Evolutionary conservation across 2,113 vertebrate genomes (phyloP), one percentile per base, ranked within the genome.

Genomic region (Malurus alboscapulatus): DNA sequence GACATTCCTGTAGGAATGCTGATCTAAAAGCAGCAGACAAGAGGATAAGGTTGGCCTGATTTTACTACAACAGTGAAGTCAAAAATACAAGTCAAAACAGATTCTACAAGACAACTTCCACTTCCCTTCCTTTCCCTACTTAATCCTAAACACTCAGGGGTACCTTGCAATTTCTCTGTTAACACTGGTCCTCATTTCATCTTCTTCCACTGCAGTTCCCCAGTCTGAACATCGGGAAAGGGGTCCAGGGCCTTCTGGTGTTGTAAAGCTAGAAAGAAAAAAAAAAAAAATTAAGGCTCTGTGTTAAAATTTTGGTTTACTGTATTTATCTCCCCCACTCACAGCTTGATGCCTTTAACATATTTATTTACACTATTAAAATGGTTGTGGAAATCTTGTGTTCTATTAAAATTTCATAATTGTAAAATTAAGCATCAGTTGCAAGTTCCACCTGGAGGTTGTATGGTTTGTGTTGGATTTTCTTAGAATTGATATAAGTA

Each of bases 131-230:
- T 57, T 73, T 58, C 24, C 17, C 19, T 4, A 16, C 22, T 84
- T 74, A 6, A 48, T 50, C 32, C 38, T 22, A 21, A 77, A 48
- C 73, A 65, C 17, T 8, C 26, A 15, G 0, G 2, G 7, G 15
- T 91, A 99, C 99, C 99, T 98, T 68, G 99, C 98, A 25, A 99
- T 98, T 95, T 99, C 99, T 84, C 96, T 98, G 63, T 98, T 98
- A 38, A 99, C 98, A 8, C 53, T 98, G 80, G 97, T 98, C 84
- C 98, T 98, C 97, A 98, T 98, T 58, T 99, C 99, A 34, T 98
- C 98, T 21, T 98, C 98, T 92, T 99, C 99, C 67, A 99, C 98
- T 51, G 98, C 98, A 81, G 97, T 98, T 22, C 97, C 99, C 99
- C 99, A 99, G 65, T 99, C 98, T 19, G 94, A 95, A 74, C 98